Percentiles rank a stretch among this genome's conserved stretches.
Conservation (phyloP, 2,888 invertebrate genomes). For the Chloroclystis v-ata region DNA sequence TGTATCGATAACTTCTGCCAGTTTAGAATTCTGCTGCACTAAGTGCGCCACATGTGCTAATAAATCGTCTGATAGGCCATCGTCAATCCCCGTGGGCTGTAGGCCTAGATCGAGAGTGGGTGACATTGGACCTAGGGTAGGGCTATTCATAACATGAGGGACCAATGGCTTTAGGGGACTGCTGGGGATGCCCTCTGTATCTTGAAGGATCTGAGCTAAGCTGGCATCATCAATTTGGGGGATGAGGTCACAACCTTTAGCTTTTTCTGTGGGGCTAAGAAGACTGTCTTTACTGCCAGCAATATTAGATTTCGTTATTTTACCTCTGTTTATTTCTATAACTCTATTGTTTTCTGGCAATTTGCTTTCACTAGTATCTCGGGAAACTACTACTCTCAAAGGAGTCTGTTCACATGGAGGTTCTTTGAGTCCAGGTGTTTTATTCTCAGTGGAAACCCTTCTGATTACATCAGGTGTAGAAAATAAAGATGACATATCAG, state of each 20-base stretch:
- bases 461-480: conserved; percentile 88
- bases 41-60: conserved; percentile 85
- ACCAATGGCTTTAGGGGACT: conserved; percentile 52
- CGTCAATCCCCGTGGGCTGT: conserved; percentile 62
- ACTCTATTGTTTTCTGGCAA: conserved; percentile 31
- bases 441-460: conserved; percentile 78
- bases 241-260: conserved; percentile 60
- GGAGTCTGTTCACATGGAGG: conserved; percentile 33
- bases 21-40: conserved; percentile 82
- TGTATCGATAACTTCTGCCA: conserved; percentile 85
- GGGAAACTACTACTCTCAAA: conserved; percentile 24
- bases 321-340: conserved; percentile 22
- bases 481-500: conserved; percentile 84
- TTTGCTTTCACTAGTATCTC: conserved; percentile 31
- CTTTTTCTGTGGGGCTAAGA: conserved; percentile 29
- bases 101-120: conserved; percentile 72
- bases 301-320: conserved; percentile 33
- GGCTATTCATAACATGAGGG: conserved; percentile 62
- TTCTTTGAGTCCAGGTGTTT: conserved; percentile 72
- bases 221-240: conserved; percentile 72
- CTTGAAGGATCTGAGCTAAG: conserved; percentile 71
- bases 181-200: conserved; percentile 48
- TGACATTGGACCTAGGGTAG: conserved; percentile 76
- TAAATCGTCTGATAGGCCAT: conserved; percentile 83
- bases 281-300: conserved; percentile 23